These are phyloP conservation scores for Chlorops oryzae DNA, from an alignment of 1,140 invertebrate genomes.

Conservation along the genomic window DNA sequence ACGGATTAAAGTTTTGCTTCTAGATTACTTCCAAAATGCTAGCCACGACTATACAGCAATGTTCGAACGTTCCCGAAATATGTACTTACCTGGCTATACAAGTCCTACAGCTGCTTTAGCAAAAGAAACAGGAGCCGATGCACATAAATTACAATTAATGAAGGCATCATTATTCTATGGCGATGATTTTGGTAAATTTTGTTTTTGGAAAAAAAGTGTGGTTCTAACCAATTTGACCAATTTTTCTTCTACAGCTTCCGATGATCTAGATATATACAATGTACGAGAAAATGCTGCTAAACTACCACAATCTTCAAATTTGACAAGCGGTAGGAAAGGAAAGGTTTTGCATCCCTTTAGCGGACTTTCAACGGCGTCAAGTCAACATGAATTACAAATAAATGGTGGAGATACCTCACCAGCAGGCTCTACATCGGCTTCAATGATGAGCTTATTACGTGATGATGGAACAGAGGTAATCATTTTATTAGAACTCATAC, in stretches of 20 bases:
- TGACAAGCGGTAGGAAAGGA: no score
- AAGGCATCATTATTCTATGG: conserved; percentile 65
- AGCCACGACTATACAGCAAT: conserved; percentile 30
- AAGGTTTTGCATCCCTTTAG: no score
- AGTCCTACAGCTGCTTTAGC: conserved; percentile 57
- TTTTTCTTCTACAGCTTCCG: no score
- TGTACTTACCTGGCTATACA: conserved; percentile 8
- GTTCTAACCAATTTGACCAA: no score
- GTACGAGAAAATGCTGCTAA: no score
- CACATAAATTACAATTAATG: conserved; percentile 73
- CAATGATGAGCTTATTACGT: conserved; percentile 28
- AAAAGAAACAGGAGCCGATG: conserved; percentile 53
- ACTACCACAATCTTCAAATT: no score
- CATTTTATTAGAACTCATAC: no score
- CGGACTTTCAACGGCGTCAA: conserved; percentile 28
- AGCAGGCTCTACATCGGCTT: conserved; percentile 23
- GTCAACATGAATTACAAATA: conserved; percentile 34
- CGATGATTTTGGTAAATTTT: conserved; percentile 24
- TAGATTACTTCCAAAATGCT: conserved; percentile 37
- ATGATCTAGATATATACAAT: no score
- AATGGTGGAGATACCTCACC: conserved; percentile 19
- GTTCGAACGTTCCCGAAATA: conserved; percentile 23
- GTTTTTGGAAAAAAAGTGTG: no score
- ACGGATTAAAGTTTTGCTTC: no score
- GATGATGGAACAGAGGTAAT: conserved; percentile 24